Percentiles rank a stretch among this genome's conserved stretches.
Evolutionary conservation across 2,797 vertebrate species (phyloP).

Genomic region (Australoheros facetus): DNA sequence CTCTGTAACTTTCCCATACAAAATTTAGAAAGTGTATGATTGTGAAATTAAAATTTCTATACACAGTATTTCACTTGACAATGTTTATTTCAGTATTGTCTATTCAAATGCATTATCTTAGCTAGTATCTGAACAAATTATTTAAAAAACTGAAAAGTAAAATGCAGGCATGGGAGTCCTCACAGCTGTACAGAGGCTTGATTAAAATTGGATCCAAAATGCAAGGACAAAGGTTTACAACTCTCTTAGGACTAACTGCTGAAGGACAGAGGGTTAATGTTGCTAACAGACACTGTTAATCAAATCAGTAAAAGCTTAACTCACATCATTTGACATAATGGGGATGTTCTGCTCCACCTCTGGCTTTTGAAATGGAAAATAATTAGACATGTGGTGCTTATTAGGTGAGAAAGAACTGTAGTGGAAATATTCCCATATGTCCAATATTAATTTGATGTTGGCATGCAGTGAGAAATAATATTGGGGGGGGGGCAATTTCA

Average conservation of each 20-base stretch:
- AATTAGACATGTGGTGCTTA: conserved; percentile 22
- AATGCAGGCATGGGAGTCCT: neutral
- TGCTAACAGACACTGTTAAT: conserved; percentile 32
- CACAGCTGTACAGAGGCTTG: neutral
- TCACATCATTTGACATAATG: conserved; percentile 18
- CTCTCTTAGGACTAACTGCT: conserved; percentile 10
- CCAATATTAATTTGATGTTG: neutral
- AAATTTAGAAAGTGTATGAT: neutral
- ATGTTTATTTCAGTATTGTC: neutral
- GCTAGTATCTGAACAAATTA: neutral
- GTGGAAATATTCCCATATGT: neutral
- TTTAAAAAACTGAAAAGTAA: neutral
- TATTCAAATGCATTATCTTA: neutral
- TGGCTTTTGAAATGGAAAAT: conserved; percentile 20
- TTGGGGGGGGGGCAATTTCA: neutral
- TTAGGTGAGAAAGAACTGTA: neutral
- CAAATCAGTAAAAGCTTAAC: conserved; percentile 33
- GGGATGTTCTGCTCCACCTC: conserved; percentile 15
- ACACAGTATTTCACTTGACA: neutral
- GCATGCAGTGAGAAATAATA: neutral
- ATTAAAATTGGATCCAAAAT: neutral
- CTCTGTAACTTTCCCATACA: neutral
- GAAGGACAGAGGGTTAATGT: conserved; percentile 33
- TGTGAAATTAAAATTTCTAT: neutral
- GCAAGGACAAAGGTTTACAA: conserved; percentile 15